These are phyloP conservation scores for Circaetus gallicus DNA, from an alignment of 2,113 vertebrate genomes.

Conservation along the genomic window DNA sequence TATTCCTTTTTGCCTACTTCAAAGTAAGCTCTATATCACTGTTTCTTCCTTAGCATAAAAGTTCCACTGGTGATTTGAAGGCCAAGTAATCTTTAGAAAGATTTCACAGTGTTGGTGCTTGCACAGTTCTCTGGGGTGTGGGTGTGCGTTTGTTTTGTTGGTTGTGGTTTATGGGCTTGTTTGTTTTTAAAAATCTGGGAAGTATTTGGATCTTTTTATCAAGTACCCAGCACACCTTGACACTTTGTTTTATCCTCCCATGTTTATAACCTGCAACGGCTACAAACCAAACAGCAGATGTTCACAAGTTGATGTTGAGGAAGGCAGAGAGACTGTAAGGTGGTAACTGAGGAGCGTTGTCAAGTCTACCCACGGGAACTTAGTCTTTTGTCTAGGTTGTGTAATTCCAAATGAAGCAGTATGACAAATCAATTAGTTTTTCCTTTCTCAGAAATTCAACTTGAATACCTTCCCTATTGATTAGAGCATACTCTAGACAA, in stretches of 20 bases:
- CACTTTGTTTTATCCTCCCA: neutral
- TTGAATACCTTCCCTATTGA: neutral
- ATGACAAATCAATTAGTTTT: neutral
- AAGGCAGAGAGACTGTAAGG: neutral
- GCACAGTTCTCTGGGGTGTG: rapidly evolving
- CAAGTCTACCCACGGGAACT: neutral
- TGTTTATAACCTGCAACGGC: neutral
- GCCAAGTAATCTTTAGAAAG: neutral
- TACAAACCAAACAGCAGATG: neutral
- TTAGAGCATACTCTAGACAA: neutral
- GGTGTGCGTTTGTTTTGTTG: neutral
- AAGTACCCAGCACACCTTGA: neutral
- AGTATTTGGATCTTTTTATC: neutral
- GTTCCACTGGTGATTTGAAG: neutral
- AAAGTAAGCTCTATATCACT: neutral
- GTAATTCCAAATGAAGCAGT: neutral
- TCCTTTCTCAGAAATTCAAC: neutral
- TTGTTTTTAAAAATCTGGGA: neutral
- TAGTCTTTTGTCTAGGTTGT: neutral
- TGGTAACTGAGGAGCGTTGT: neutral
- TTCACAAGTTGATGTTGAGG: neutral
- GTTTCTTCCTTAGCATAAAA: neutral
- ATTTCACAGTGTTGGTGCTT: neutral
- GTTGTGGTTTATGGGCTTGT: neutral
- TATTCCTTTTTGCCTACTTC: neutral